Base-by-base conservation (phyloP, 2,113 vertebrate genomes). In the Turdus rufiventris region DNA sequence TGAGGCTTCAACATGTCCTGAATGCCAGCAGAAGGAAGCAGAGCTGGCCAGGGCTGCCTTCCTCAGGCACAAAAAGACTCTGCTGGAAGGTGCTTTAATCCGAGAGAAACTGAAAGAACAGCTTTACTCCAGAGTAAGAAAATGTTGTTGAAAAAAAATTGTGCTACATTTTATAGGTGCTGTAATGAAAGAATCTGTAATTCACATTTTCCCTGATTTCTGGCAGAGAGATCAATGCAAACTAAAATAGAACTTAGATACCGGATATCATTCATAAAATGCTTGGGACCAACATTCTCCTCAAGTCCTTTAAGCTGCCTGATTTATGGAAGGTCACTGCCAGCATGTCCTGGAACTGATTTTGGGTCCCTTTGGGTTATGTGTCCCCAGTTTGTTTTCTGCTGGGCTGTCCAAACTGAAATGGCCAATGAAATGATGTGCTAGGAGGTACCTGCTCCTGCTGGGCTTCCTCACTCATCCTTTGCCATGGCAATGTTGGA, bases 1-100 rank as follows among this genome's bases (percentile, higher is more conserved):
- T 0, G 79, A 97, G 31, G 68, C 95, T 6, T 92, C 94, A 20
- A 72, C 8, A 9, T 98, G 98, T 88, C 72, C 88, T 47, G 88
- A 58, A 17, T 98, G 98, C 93, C 83, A 61, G 82, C 82, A 96
- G 89, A 93, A 97, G 85, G 78, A 56, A 42, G 96, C 97, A 60
- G 94, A 97, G 85, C 86, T 98, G 90, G 97, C 98, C 85, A 85
- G 95, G 91, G 71, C 56, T 56, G 48, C 89, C 54, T 98, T 99
- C 97, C 97, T 98, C 95, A 96, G 96, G 58, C 81, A 28, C 26
- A 98, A 95, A 81, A 98, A 97, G 91, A 76, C 94, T 85, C 97
- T 97, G 71, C 74, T 98, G 82, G 93, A 97, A 86, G 28, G 77
- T 48, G 84, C 79, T 91, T 94, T 97, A 48, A 90, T 98, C 70